These are phyloP conservation scores for Copsychus sechellarum DNA, from an alignment of 2,113 vertebrate species.

Conservation along the genomic window DNA sequence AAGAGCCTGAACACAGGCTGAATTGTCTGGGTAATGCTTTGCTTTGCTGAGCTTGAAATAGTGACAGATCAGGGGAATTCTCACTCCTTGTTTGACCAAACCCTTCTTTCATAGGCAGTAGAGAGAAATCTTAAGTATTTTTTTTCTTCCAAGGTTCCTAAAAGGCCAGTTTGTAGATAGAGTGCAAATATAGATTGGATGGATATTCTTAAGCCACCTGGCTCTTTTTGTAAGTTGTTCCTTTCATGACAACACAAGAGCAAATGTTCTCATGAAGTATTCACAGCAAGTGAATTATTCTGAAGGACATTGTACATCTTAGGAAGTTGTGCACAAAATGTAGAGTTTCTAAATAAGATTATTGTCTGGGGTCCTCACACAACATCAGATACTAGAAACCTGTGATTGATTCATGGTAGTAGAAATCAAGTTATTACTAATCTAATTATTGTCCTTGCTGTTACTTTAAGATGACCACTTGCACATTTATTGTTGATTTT, in stretches of 20 bases:
- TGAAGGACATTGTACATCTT: neutral
- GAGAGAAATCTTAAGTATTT: neutral
- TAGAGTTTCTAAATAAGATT: neutral
- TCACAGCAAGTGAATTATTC: neutral
- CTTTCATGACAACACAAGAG: neutral
- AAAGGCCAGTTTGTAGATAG: neutral
- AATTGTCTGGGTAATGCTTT: neutral
- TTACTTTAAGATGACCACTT: neutral
- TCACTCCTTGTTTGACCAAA: neutral
- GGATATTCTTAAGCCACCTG: neutral
- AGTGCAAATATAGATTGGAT: neutral
- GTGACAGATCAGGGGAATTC: neutral
- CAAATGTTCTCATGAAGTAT: neutral
- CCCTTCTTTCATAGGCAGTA: neutral
- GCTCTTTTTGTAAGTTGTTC: neutral
- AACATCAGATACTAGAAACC: neutral
- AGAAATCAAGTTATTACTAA: constrained; percentile 1
- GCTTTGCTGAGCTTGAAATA: neutral
- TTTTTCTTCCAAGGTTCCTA: neutral
- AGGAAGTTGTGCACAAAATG: neutral
- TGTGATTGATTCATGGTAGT: neutral
- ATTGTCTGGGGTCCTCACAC: neutral
- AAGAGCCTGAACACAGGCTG: neutral
- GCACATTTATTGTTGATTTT: neutral
- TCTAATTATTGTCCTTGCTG: neutral